Conservation (phyloP, 2,797 vertebrate genomes). For the Acrocephalus scirpaceus region DNA sequence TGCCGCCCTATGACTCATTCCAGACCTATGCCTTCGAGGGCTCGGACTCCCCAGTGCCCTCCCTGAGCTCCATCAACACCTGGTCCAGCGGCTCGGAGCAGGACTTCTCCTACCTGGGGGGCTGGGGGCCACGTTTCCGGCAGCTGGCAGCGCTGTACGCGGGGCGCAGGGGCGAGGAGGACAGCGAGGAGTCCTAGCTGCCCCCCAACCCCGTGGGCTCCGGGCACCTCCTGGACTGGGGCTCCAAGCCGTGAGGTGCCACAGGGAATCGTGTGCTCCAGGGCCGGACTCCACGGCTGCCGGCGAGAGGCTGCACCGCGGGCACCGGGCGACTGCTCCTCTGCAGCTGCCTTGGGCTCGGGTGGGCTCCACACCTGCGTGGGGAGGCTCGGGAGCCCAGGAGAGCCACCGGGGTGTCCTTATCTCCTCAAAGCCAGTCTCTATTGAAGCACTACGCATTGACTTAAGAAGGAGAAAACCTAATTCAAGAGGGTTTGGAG, state of each 20-base stretch:
- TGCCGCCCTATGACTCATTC: constrained; percentile 98
- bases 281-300: fast-evolving
- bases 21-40: constrained; percentile 99
- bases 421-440: background rate
- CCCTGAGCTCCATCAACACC: constrained; percentile 96
- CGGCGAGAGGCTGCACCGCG: fast-evolving
- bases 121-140: constrained; percentile 95
- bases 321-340: fast-evolving
- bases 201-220: fast-evolving
- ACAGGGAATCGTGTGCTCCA: fast-evolving
- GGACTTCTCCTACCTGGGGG: constrained; percentile 95
- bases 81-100: constrained; percentile 92
- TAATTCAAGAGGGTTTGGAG: background rate
- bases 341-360: background rate
- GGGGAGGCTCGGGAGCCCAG: background rate
- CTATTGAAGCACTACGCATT: background rate
- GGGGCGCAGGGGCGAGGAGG: constrained; percentile 86
- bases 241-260: fast-evolving
- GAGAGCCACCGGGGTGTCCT: background rate
- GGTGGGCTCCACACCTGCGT: fast-evolving
- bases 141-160: constrained; percentile 93
- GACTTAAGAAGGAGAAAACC: constrained; percentile 34
- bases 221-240: fast-evolving
- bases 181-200: constrained; percentile 85
- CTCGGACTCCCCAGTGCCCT: constrained; percentile 87